phyloP scores from a whole-genome alignment of 2,797 vertebrate species.

The Adelosebastes latens region DNA sequence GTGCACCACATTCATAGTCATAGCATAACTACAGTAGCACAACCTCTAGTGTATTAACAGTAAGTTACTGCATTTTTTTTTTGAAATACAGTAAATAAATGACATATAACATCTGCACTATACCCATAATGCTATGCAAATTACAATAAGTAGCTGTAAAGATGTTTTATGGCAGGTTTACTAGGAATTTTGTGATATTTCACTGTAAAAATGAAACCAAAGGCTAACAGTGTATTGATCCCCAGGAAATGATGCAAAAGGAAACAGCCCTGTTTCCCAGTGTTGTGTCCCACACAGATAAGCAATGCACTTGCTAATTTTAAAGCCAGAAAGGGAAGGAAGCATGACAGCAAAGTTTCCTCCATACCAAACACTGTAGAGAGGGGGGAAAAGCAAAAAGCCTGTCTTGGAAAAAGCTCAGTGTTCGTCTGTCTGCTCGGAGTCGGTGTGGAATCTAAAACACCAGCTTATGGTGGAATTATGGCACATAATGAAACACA shows the following conservation, averaged over 20 bases:
- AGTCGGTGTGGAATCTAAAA: constrained; percentile 44
- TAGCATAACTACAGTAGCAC: neutral
- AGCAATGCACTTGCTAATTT: constrained; percentile 91
- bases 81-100: neutral
- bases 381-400: constrained; percentile 37
- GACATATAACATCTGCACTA: neutral
- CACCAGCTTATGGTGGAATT: constrained; percentile 76
- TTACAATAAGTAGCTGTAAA: neutral
- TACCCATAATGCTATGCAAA: neutral
- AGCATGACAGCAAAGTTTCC: constrained; percentile 94
- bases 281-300: constrained; percentile 93
- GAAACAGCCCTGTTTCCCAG: constrained; percentile 88
- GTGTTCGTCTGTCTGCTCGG: constrained; percentile 36
- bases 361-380: constrained; percentile 82
- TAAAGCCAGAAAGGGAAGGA: constrained; percentile 92
- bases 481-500: constrained; percentile 89
- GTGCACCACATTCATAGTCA: neutral
- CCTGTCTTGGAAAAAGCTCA: constrained; percentile 69
- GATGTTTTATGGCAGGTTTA: neutral
- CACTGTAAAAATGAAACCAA: neutral
- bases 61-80: too few species aligned
- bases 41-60: too few species aligned
- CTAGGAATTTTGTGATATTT: neutral
- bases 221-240: constrained; percentile 62
- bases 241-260: constrained; percentile 94